Evolutionary conservation across 2,888 invertebrate genomes (phyloP).

Genomic region (Cephus pulcher): DNA sequence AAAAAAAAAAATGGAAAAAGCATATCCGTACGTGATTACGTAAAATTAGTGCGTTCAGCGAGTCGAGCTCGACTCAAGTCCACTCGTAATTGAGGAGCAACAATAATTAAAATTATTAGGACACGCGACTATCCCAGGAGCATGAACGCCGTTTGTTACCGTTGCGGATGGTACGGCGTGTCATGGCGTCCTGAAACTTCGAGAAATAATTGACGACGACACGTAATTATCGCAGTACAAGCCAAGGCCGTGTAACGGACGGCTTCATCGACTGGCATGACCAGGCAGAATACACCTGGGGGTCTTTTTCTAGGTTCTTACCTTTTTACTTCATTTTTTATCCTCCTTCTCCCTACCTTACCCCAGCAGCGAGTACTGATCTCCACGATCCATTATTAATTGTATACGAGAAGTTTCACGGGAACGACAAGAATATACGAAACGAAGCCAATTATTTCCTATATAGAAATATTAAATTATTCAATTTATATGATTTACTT

Average conservation of each 20-base stretch:
- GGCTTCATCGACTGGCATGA: slow-evolving; percentile 41
- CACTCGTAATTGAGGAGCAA: not conserved
- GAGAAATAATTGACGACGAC: slow-evolving; percentile 34
- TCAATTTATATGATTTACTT: not conserved
- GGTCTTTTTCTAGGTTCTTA: not conserved
- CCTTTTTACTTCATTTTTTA: not conserved
- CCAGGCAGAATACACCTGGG: slow-evolving; percentile 29
- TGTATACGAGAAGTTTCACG: not conserved
- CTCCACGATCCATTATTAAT: not conserved
- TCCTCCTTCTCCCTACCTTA: not conserved
- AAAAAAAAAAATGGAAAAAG: not conserved
- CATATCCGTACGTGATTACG: not conserved
- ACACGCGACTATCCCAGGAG: not conserved
- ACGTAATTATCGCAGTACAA: slow-evolving; percentile 27
- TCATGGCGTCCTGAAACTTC: slow-evolving; percentile 7
- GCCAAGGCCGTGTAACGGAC: slow-evolving; percentile 31
- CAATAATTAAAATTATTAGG: not conserved
- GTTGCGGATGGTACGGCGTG: not conserved
- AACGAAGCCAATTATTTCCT: not conserved
- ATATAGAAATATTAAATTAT: not conserved
- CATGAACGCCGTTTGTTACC: not conserved
- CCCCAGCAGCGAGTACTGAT: not conserved
- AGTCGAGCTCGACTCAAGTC: not conserved
- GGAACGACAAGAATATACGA: not conserved
- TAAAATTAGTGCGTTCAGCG: not conserved